Conservation (phyloP, 92 coral and sea anemone species). For the Diadumene lineata region DNA sequence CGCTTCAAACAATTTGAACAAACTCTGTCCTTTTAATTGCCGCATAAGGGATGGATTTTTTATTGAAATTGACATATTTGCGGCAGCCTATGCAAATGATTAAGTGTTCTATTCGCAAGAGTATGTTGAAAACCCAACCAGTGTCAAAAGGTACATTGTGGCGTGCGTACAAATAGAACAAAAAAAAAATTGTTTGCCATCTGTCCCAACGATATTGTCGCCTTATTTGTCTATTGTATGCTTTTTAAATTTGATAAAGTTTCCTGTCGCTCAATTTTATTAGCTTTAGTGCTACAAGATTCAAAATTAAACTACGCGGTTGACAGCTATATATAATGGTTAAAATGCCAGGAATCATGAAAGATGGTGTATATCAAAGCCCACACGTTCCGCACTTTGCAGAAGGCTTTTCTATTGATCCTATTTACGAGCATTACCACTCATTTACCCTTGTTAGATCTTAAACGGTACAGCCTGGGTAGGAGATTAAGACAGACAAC, state of each 20-base stretch:
- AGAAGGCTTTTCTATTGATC: constrained; percentile 35
- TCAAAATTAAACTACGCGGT: constrained; percentile 40
- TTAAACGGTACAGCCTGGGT: constrained; percentile 21
- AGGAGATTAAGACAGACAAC: constrained; percentile 41
- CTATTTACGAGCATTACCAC: constrained; percentile 47
- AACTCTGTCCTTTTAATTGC: constrained; percentile 36
- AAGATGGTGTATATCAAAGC: constrained; percentile 10
- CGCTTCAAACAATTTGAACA: constrained; percentile 23
- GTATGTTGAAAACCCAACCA: constrained; percentile 37
- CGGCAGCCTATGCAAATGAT: constrained; percentile 33
- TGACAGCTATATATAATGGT: constrained; percentile 68
- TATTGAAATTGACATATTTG: constrained; percentile 42
- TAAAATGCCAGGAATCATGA: constrained; percentile 32
- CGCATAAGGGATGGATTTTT: constrained; percentile 35
- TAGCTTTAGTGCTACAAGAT: constrained; percentile 29
- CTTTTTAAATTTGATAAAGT: constrained; percentile 29
- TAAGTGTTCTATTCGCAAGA: constrained; percentile 13
- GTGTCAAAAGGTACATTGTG: constrained; percentile 12
- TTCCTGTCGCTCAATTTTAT: constrained; percentile 32
- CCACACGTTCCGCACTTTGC: constrained; percentile 29
- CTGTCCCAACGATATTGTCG: constrained; percentile 17
- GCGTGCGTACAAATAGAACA: constrained; percentile 1
- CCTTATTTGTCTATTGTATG: not conserved
- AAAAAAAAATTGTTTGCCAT: constrained; percentile 17
- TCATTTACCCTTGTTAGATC: constrained; percentile 42